Conservation (phyloP, 2,113 vertebrate species). For the Hiodon tergisus region DNA sequence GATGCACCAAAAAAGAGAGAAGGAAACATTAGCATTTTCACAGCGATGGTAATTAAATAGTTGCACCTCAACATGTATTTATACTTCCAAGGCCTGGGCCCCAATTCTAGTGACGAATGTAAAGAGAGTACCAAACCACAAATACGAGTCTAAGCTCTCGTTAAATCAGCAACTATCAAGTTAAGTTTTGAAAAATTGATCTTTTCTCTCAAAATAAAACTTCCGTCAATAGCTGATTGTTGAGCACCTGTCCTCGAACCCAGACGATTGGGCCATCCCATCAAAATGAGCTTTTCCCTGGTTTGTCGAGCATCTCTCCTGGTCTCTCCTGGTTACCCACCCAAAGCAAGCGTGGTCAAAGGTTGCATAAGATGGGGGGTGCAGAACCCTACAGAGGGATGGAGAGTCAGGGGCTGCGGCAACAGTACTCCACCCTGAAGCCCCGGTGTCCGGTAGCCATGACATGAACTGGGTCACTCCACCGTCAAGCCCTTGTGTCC, state of each 20-base stretch:
- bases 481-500: too few relatives aligned
- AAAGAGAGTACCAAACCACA: constrained; percentile 40
- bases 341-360: too few relatives aligned
- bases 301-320: too few relatives aligned
- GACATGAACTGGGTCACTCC: too few relatives aligned
- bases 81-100: constrained; percentile 47
- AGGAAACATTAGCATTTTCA: constrained; percentile 11
- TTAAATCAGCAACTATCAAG: constrained; percentile 26
- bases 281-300: constrained; percentile 39
- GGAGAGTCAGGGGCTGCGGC: too few relatives aligned
- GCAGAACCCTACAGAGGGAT: too few relatives aligned
- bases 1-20: background rate
- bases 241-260: constrained; percentile 62
- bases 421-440: too few relatives aligned
- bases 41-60: constrained; percentile 20
- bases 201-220: constrained; percentile 40
- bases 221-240: constrained; percentile 51
- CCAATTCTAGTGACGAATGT: constrained; percentile 61
- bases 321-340: too few relatives aligned
- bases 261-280: constrained; percentile 49
- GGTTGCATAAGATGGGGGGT: too few relatives aligned
- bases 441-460: too few relatives aligned
- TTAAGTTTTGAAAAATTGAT: constrained; percentile 35
- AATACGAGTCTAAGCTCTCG: constrained; percentile 51
- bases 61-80: constrained; percentile 20